phyloP scores from a whole-genome alignment of 92 coral and sea anemone genomes.

The Micromussa lordhowensis region DNA sequence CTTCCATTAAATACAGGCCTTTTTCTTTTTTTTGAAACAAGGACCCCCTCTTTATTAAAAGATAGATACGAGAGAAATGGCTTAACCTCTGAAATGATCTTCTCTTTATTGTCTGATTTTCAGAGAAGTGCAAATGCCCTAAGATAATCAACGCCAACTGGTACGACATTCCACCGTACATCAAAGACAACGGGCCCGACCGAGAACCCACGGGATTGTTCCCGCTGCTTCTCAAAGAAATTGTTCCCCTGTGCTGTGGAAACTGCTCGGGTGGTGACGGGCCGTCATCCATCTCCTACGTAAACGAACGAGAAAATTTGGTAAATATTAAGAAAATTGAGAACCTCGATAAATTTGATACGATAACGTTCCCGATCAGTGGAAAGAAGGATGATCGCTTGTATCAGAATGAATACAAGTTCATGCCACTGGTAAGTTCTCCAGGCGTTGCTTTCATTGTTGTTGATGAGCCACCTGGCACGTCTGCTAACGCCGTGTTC shows the following conservation, averaged over 20 bases:
- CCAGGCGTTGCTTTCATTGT: conserved; percentile 97
- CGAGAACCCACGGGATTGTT: conserved; percentile 70
- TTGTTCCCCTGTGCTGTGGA: conserved; percentile 85
- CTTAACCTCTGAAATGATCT: too few species aligned
- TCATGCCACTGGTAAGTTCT: conserved; percentile 83
- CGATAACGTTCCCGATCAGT: conserved; percentile 90
- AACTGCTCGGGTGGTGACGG: conserved; percentile 94
- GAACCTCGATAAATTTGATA: conserved; percentile 34
- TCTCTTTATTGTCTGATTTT: background rate
- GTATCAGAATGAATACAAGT: conserved; percentile 75
- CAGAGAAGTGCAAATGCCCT: conserved; percentile 95
- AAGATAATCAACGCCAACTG: conserved; percentile 80
- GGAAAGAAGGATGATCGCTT: conserved; percentile 85
- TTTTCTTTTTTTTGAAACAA: too few species aligned
- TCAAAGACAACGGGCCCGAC: conserved; percentile 14
- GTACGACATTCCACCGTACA: conserved; percentile 84
- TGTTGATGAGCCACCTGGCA: conserved; percentile 83
- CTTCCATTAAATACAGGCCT: too few species aligned
- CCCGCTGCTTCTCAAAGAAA: conserved; percentile 64
- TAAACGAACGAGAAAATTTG: conserved; percentile 34
- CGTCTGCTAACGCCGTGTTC: conserved; percentile 88
- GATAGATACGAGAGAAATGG: background rate
- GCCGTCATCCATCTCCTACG: conserved; percentile 66
- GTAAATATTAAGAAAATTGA: conserved; percentile 60
- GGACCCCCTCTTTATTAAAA: too few species aligned